Percentiles rank a stretch among this genome's conserved stretches.
Evolutionary conservation across 2,888 invertebrate genomes (phyloP).

Genomic region (Molorchus minor): DNA sequence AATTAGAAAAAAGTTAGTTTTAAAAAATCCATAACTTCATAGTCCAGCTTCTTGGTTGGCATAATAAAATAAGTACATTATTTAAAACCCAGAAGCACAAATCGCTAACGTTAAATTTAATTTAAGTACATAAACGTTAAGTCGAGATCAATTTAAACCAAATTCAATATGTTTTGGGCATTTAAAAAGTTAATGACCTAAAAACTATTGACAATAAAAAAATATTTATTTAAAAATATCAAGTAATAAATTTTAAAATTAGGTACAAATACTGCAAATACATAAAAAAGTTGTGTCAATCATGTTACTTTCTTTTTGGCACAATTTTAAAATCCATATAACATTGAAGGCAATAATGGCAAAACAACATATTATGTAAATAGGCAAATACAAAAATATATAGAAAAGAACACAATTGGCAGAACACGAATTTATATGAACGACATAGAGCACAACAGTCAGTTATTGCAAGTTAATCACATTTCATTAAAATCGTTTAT

Average conservation of each 20-base stretch:
- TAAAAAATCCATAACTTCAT: no score
- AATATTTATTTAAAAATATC: constrained; percentile 10
- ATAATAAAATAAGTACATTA: no score
- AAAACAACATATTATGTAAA: constrained; percentile 9
- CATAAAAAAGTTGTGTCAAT: constrained; percentile 29
- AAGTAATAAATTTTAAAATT: constrained; percentile 21
- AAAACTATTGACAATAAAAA: constrained; percentile 5
- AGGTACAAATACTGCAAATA: constrained; percentile 36
- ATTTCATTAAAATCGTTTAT: constrained; percentile 49
- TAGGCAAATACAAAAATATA: constrained; percentile 27
- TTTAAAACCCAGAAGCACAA: no score
- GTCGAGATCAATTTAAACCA: constrained; percentile 25
- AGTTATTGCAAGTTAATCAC: constrained; percentile 59
- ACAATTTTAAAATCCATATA: constrained; percentile 40
- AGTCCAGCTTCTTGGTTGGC: no score
- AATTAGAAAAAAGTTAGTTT: no score
- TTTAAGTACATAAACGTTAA: background rate
- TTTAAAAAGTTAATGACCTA: background rate
- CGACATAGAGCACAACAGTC: constrained; percentile 54
- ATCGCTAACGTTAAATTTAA: background rate
- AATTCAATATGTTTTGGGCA: constrained; percentile 9
- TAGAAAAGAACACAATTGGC: constrained; percentile 32
- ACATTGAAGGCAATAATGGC: background rate
- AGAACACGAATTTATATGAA: constrained; percentile 24
- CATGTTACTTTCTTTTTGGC: constrained; percentile 50